A percentile compares a stretch with the other conserved stretches of the same genome.
These are phyloP conservation scores for Crotalus tigris DNA, from an alignment of 2,113 vertebrate species.

Conservation along the genomic window DNA sequence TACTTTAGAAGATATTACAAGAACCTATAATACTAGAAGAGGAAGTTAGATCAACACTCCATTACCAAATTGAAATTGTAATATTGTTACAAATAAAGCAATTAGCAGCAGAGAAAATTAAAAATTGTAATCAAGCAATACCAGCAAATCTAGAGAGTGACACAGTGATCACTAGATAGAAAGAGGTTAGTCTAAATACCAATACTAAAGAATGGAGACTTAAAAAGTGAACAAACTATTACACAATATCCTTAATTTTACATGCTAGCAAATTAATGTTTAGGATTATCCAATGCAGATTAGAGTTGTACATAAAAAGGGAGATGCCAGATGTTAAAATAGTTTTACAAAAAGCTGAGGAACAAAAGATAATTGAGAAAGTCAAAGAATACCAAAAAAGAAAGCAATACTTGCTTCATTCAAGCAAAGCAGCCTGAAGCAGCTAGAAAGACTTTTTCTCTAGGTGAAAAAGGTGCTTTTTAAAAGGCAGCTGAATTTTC, in stretches of 20 bases:
- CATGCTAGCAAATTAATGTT: background rate
- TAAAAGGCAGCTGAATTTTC: background rate
- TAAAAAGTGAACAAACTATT: background rate
- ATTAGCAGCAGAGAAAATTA: background rate
- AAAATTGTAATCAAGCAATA: background rate
- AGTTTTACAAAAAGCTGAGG: background rate
- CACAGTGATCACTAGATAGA: background rate
- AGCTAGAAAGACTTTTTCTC: background rate
- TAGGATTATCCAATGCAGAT: background rate
- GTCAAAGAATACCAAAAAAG: background rate
- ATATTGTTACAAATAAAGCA: background rate
- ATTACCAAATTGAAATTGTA: background rate
- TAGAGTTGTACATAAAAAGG: background rate
- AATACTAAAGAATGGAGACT: background rate
- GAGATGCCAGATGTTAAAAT: background rate
- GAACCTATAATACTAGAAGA: background rate
- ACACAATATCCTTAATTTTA: background rate
- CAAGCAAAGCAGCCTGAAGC: background rate
- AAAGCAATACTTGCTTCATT: background rate
- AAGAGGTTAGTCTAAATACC: background rate
- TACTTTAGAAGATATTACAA: background rate
- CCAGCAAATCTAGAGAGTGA: background rate
- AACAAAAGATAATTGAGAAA: background rate
- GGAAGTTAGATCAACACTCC: background rate
- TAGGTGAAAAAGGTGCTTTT: background rate